phyloP scores from a whole-genome alignment of 2,797 vertebrate genomes.

The Phrynocephalus forsythii region DNA sequence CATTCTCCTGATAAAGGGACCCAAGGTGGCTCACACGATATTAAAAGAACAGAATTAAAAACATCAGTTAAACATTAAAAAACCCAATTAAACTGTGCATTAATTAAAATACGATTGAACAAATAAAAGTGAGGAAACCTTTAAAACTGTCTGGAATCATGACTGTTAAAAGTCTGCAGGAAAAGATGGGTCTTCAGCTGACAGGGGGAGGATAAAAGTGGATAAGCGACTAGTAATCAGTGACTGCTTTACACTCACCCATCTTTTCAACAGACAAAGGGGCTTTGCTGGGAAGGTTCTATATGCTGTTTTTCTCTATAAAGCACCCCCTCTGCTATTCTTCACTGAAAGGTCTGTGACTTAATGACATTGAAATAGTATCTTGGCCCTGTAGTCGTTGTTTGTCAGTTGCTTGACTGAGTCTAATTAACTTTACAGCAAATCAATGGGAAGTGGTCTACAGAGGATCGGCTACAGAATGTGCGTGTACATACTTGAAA shows the following conservation, averaged over 20 bases:
- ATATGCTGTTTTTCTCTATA: not conserved
- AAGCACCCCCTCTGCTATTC: not conserved
- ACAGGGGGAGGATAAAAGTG: too few species aligned
- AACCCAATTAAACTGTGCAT: too few species aligned
- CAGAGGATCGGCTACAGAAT: constrained; percentile 90
- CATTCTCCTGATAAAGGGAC: too few species aligned
- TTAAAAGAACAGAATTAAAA: too few species aligned
- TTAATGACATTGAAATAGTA: not conserved
- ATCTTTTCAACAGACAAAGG: not conserved
- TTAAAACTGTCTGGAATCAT: too few species aligned
- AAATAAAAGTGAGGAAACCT: too few species aligned
- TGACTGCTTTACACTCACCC: not conserved
- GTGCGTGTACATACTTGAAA: constrained; percentile 89
- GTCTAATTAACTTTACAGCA: constrained; percentile 73
- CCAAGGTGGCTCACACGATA: too few species aligned
- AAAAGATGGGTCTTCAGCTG: too few species aligned
- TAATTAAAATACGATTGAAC: too few species aligned
- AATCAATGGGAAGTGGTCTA: constrained; percentile 93
- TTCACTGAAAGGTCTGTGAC: constrained; percentile 2
- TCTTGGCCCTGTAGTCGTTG: not conserved
- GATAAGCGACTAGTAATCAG: not conserved
- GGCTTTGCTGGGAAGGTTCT: not conserved
- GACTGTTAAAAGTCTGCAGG: too few species aligned
- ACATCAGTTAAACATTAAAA: too few species aligned
- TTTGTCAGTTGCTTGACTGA: constrained; percentile 21